A percentile compares a stretch with the other conserved stretches of the same genome.
phyloP scores from a whole-genome alignment of 2,113 vertebrate species.

The Apteryx owenii region DNA sequence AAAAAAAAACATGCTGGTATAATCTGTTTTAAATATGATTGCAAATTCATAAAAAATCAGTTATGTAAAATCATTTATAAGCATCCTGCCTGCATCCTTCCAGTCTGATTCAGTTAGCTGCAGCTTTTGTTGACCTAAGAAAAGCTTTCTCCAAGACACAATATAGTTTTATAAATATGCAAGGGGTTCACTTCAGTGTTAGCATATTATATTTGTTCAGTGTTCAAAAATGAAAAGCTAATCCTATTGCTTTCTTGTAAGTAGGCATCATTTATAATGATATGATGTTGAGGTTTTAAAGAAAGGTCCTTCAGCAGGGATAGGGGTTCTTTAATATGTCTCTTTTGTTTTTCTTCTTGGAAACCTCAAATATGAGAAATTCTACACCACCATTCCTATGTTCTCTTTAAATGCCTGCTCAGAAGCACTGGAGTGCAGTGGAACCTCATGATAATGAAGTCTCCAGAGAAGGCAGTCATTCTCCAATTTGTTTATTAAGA shows the following conservation, averaged over 20 bases:
- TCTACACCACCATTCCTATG: neutral
- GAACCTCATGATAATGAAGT: conserved; percentile 17
- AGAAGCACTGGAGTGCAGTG: conserved; percentile 3
- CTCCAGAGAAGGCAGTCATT: conserved; percentile 21
- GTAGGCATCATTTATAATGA: neutral
- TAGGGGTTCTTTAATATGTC: neutral
- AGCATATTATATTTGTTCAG: neutral
- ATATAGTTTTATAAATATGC: neutral
- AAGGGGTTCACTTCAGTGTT: neutral
- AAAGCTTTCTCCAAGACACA: neutral
- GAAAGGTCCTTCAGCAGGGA: neutral
- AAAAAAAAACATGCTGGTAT: neutral
- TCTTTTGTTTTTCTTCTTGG: neutral
- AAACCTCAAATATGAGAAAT: conserved; percentile 35
- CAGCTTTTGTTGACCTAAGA: neutral
- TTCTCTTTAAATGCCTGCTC: conserved; percentile 29
- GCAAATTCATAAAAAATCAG: neutral
- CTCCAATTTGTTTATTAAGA: conserved; percentile 15
- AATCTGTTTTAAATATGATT: neutral
- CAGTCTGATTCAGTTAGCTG: neutral
- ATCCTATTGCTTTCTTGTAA: neutral
- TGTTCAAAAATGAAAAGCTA: neutral
- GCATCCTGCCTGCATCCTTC: neutral
- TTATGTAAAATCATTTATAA: neutral
- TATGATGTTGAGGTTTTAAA: neutral